Base-by-base conservation (phyloP, 2,113 vertebrate species). In the Murina feae region DNA sequence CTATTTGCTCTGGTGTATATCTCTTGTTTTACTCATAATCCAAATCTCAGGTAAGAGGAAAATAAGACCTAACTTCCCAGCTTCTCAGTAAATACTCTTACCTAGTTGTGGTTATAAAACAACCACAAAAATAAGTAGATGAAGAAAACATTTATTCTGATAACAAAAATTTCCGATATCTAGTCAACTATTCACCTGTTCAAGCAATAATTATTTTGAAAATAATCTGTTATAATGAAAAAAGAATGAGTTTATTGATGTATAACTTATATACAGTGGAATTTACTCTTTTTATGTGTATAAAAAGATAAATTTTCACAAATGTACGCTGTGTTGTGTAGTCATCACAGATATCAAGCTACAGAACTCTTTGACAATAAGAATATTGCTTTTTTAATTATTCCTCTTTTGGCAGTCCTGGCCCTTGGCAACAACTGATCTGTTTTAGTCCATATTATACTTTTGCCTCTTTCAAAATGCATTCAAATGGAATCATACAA, bases 31-130 rank as follows among this genome's bases (percentile, higher is more conserved):
- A 85, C 81, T 93, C 47, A 90, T 69, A 85, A 94, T 81, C 42
- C n/a, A 94, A 90, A 82, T 63, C 35, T 86, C n/a, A 92, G 76
- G 66, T 79, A 47, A 95, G 20, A 86, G 82, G 63, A 30, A 90
- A 84, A 94, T 37, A 69, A 96, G 93, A 68, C 20, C 8, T 14
- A 8, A 16, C 39, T 82, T 85, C 58, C 37, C 5, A 91, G n/a
- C 12, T 81, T 39, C 63, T 80, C 21, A 47, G 35, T 47, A 85
- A 90, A 84, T 42, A 14, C 4, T 76, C 69, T 86, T 83, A 79
- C 39, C 1, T 10, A 71, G 17, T 25, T 87, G 28, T 90, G 28
- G 42, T 72, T 88, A 37, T 65, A 88, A 93, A 92, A 88, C 37
- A 35, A 75, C 21, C 32, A 92, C 8, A 93, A 78, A 94, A 71